These are phyloP conservation scores for Pseudopodoces humilis DNA, from an alignment of 2,113 vertebrate genomes.

Conservation along the genomic window DNA sequence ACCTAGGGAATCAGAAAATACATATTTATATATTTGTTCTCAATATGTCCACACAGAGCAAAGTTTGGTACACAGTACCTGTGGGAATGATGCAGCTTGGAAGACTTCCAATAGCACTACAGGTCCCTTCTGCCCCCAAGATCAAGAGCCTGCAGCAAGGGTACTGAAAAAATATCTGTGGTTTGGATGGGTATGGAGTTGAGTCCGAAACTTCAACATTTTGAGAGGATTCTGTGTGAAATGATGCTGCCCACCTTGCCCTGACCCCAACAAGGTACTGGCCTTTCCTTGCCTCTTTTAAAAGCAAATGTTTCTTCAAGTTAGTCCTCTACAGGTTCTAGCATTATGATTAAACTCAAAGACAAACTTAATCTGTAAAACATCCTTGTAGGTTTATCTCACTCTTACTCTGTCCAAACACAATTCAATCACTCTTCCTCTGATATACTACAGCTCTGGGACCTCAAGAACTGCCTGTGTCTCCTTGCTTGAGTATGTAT, in stretches of 20 bases:
- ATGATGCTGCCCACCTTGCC: not conserved
- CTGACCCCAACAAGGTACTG: not conserved
- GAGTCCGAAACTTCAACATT: not conserved
- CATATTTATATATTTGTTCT: not conserved
- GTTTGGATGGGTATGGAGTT: not conserved
- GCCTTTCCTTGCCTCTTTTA: not conserved
- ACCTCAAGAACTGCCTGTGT: not conserved
- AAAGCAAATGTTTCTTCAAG: not conserved
- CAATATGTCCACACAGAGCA: not conserved
- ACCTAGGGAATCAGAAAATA: not conserved
- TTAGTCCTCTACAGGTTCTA: not conserved
- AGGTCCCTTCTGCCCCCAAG: not conserved
- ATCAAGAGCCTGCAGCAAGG: not conserved
- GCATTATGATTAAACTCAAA: not conserved
- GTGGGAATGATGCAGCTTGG: not conserved
- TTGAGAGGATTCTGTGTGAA: not conserved
- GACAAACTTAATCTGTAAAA: not conserved
- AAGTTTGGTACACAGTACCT: not conserved
- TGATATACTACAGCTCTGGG: not conserved
- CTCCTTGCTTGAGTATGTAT: fast-evolving
- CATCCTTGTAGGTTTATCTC: not conserved
- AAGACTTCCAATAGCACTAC: not conserved
- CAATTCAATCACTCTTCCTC: not conserved
- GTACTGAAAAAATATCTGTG: not conserved
- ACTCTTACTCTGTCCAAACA: not conserved